Conservation (phyloP, 2,888 invertebrate species). For the Mythimna pallens region DNA sequence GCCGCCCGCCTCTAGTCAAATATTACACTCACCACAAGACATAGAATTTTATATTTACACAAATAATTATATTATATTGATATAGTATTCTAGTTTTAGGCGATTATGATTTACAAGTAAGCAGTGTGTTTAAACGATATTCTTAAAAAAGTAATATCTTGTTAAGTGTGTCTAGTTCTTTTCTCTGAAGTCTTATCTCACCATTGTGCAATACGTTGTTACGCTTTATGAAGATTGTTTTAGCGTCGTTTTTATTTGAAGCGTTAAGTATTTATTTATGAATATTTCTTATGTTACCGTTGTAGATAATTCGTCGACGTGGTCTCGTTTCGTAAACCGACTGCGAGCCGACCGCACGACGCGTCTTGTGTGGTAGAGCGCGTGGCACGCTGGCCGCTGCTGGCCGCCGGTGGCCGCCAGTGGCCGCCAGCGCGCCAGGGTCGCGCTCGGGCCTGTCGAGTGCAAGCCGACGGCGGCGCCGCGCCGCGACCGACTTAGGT, state of each 20-base stretch:
- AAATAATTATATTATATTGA: constrained; percentile 90
- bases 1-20: constrained; percentile 90
- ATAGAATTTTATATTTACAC: constrained; percentile 91
- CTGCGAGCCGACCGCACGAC: constrained; percentile 68
- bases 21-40: constrained; percentile 88
- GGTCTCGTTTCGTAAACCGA: constrained; percentile 76
- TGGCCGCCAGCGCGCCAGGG: constrained; percentile 7
- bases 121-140: constrained; percentile 78
- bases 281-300: constrained; percentile 74
- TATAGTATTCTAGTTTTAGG: constrained; percentile 91
- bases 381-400: constrained; percentile 3
- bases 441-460: constrained; percentile 47
- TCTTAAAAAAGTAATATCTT: constrained; percentile 68
- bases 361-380: constrained; percentile 37
- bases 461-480: constrained; percentile 70
- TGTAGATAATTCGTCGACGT: constrained; percentile 77
- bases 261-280: constrained; percentile 70
- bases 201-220: constrained; percentile 88
- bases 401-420: neutral
- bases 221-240: constrained; percentile 86
- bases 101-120: constrained; percentile 88
- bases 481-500: constrained; percentile 79
- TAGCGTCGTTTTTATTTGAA: constrained; percentile 79
- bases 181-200: constrained; percentile 75
- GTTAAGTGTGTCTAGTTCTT: constrained; percentile 83